Conservation (phyloP, 2,888 invertebrate genomes). For the Amphipyra tragopoginis region DNA sequence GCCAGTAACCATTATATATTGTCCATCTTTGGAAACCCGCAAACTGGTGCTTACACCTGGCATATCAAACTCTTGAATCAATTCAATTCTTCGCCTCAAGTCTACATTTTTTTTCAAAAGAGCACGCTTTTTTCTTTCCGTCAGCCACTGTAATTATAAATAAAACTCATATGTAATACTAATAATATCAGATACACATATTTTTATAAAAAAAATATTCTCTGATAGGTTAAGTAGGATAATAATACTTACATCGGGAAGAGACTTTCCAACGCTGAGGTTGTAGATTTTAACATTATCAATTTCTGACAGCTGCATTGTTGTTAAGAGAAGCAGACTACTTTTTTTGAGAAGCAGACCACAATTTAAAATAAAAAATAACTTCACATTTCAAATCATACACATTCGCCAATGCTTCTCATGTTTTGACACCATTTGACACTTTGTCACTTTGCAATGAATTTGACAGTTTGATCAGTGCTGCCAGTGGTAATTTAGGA, state of each 20-base stretch:
- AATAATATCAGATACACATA: background rate
- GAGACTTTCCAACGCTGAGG: conserved; percentile 98
- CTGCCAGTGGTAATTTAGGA: no score
- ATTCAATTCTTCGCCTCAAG: conserved; percentile 96
- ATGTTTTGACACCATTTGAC: no score
- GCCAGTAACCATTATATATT: conserved; percentile 97
- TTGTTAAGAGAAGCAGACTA: background rate
- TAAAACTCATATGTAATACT: background rate
- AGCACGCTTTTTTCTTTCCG: conserved; percentile 94
- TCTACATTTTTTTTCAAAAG: conserved; percentile 97
- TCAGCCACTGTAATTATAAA: conserved; percentile 92
- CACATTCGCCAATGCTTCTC: no score
- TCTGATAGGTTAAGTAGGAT: conserved; percentile 27
- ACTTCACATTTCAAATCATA: conserved; percentile 9
- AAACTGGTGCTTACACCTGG: conserved; percentile 97
- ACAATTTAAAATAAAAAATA: no score
- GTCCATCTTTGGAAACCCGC: conserved; percentile 96
- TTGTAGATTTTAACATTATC: conserved; percentile 99
- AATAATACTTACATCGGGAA: conserved; percentile 95
- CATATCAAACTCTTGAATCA: conserved; percentile 99
- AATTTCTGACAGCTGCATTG: conserved; percentile 97
- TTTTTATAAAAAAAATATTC: background rate
- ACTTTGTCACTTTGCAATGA: no score
- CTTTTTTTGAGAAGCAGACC: no score
- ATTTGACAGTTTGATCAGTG: no score